phyloP scores from a whole-genome alignment of 1,140 invertebrate genomes.

The Agraylea sexmaculata region DNA sequence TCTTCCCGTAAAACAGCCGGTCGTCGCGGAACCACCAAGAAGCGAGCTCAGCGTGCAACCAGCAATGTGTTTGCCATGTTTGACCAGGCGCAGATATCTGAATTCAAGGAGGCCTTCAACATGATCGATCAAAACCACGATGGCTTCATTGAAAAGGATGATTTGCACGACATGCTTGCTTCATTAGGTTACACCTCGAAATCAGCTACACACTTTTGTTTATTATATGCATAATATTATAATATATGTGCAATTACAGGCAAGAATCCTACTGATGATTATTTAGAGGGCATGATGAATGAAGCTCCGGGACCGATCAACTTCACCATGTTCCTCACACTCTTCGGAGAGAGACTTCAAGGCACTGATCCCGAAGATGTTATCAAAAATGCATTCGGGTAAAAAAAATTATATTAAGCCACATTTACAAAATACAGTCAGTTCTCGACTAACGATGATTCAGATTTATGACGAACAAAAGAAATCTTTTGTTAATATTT shows the following conservation, averaged over 20 bases:
- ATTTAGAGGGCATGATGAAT: conserved; percentile 94
- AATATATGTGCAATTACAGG: conserved; percentile 40
- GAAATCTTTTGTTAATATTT: too few species aligned
- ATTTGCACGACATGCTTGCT: conserved; percentile 97
- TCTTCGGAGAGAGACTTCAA: conserved; percentile 92
- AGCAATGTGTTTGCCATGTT: conserved; percentile 99
- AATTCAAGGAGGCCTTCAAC: conserved; percentile 99
- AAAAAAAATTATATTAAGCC: too few species aligned
- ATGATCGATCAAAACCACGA: conserved; percentile 99
- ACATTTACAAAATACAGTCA: too few species aligned
- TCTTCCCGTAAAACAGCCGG: conserved; percentile 86
- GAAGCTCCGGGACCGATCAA: conserved; percentile 96
- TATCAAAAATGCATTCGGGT: conserved; percentile 90
- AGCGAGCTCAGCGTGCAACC: conserved; percentile 87
- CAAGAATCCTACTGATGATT: conserved; percentile 88
- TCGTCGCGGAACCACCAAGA: conserved; percentile 82
- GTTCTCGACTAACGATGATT: too few species aligned
- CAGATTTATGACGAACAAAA: too few species aligned
- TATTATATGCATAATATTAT: conserved; percentile 7
- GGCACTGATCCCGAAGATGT: conserved; percentile 94
- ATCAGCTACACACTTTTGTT: too few species aligned
- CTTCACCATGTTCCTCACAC: conserved; percentile 97
- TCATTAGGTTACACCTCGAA: conserved; percentile 85
- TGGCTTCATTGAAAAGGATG: conserved; percentile 98
- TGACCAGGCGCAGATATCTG: conserved; percentile 95